A percentile compares a stretch with the other conserved stretches of the same genome.
These are phyloP conservation scores for Drosophila ambigua DNA, from an alignment of 1,140 invertebrate genomes.

Conservation along the genomic window DNA sequence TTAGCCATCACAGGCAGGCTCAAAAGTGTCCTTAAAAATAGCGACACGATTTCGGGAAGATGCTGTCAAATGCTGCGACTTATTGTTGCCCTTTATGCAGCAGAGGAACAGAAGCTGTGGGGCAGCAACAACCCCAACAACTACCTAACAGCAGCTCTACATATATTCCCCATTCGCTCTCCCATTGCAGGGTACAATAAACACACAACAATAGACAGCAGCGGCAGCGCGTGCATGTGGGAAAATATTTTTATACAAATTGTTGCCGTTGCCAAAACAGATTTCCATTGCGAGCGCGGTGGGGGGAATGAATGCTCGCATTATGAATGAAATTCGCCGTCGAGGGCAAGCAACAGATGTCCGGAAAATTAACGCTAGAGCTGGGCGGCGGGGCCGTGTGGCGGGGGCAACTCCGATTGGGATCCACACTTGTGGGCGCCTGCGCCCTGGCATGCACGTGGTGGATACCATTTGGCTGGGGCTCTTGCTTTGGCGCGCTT, in stretches of 20 bases:
- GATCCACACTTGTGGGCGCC: constrained; percentile 3
- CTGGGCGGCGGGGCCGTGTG: no score
- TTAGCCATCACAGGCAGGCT: no score
- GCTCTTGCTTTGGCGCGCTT: constrained; percentile 22
- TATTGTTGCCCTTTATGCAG: no score
- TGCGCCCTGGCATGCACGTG: constrained; percentile 27
- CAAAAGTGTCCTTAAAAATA: no score
- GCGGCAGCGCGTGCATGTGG: not conserved
- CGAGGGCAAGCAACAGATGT: constrained; percentile 26
- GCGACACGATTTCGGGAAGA: no score
- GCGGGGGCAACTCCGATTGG: not conserved
- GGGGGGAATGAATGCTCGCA: not conserved
- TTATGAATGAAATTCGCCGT: constrained; percentile 29
- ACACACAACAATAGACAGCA: not conserved
- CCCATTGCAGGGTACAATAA: constrained; percentile 12
- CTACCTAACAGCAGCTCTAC: no score
- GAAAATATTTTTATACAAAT: not conserved
- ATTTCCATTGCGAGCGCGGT: constrained; percentile 4
- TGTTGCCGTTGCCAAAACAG: not conserved
- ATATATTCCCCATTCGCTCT: no score
- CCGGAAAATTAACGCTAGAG: not conserved
- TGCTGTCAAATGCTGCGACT: no score
- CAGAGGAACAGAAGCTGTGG: no score
- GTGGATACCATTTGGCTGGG: constrained; percentile 19
- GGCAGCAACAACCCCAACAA: no score